Evolutionary conservation across 2,888 invertebrate genomes (phyloP).

Genomic region (Leucozona laternaria): DNA sequence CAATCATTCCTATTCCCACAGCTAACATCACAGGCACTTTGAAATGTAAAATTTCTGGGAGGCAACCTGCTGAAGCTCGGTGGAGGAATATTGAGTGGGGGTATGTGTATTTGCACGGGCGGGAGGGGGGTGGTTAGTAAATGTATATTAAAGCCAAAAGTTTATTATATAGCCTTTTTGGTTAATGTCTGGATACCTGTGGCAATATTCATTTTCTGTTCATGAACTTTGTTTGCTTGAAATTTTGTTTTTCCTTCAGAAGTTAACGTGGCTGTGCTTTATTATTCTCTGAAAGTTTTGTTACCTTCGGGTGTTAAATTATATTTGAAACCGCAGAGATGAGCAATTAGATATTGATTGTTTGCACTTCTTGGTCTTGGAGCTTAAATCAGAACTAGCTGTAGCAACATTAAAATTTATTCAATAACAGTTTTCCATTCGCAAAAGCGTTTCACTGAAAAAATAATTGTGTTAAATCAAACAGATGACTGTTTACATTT

Average conservation of each 20-base stretch:
- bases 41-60: conserved; percentile 4
- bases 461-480: no score
- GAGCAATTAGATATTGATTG: conserved; percentile 22
- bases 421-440: not conserved
- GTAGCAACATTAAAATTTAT: not conserved
- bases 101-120: not conserved
- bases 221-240: not conserved
- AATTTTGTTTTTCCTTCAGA: not conserved
- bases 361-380: not conserved
- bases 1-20: not conserved
- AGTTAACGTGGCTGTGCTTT: not conserved
- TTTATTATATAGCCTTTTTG: conserved; percentile 10
- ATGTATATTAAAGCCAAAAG: conserved; percentile 17
- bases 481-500: no score
- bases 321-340: conserved; percentile 13
- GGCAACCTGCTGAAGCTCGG: not conserved
- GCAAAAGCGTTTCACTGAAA: not conserved
- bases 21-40: not conserved
- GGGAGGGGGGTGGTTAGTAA: no score
- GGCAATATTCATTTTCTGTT: conserved; percentile 28
- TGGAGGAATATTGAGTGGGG: not conserved
- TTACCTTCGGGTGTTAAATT: conserved; percentile 14
- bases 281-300: conserved; percentile 7
- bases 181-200: conserved; percentile 28
- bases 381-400: not conserved